phyloP scores from a whole-genome alignment of 1,140 invertebrate species.

The Lutraria rhynchaena region DNA sequence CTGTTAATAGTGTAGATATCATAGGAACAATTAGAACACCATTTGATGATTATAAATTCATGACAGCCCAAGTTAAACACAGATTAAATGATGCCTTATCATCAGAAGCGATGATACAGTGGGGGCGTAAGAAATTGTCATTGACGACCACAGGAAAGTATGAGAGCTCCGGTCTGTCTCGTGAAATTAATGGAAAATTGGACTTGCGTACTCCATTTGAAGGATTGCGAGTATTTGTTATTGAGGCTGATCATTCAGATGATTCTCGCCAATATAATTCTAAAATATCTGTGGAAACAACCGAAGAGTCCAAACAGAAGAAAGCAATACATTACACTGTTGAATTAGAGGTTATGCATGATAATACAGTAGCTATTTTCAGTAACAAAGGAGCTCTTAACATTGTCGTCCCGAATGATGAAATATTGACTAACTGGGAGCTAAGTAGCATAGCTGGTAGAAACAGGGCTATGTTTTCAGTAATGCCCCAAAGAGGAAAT shows the following conservation, averaged over 20 bases:
- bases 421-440: constrained; percentile 41
- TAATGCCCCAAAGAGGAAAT: constrained; percentile 33
- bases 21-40: constrained; percentile 48
- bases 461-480: constrained; percentile 15
- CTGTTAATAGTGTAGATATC: constrained; percentile 50
- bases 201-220: constrained; percentile 72
- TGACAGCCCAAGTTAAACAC: constrained; percentile 25
- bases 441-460: constrained; percentile 2
- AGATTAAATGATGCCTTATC: constrained; percentile 14
- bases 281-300: background rate
- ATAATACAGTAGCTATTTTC: constrained; percentile 1
- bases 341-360: constrained; percentile 11
- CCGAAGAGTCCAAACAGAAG: background rate
- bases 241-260: constrained; percentile 56
- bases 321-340: background rate
- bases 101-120: constrained; percentile 24
- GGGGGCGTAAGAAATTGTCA: constrained; percentile 50
- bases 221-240: constrained; percentile 40
- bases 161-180: background rate
- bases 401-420: constrained; percentile 60
- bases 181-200: constrained; percentile 54
- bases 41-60: constrained; percentile 41
- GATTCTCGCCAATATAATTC: constrained; percentile 56
- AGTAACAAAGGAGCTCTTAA: constrained; percentile 57
- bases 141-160: constrained; percentile 15